These are phyloP conservation scores for Macrobrachium nipponense DNA, from an alignment of 1,140 invertebrate genomes.

Conservation along the genomic window DNA sequence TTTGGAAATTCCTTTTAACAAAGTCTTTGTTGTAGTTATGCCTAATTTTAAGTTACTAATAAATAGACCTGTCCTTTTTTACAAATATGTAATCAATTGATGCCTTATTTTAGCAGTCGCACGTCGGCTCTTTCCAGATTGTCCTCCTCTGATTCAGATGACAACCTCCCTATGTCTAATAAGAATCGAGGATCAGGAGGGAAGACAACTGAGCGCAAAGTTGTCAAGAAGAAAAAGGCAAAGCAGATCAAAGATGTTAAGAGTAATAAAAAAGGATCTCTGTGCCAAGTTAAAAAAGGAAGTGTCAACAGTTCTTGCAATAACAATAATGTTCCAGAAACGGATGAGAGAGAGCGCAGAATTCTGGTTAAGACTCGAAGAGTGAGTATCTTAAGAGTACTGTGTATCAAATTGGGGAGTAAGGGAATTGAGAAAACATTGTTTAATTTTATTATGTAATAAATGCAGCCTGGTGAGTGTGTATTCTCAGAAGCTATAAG, in stretches of 20 bases:
- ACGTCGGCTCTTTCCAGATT: conserved; percentile 31
- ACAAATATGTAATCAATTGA: not conserved
- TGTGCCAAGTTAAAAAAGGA: not conserved
- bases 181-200: conserved; percentile 29
- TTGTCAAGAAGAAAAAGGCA: conserved; percentile 62
- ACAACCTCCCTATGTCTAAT: conserved; percentile 40
- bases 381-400: conserved; percentile 22
- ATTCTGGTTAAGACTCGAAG: conserved; percentile 55
- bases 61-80: no score
- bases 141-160: conserved; percentile 63
- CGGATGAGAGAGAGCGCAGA: conserved; percentile 53
- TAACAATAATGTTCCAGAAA: conserved; percentile 25
- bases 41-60: no score
- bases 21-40: no score
- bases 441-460: no score
- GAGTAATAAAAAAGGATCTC: conserved; percentile 38
- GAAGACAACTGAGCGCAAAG: conserved; percentile 49
- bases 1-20: no score
- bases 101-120: not conserved
- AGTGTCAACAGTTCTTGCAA: conserved; percentile 25
- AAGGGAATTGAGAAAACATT: no score
- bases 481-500: no score
- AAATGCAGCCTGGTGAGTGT: no score
- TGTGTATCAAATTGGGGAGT: conserved; percentile 3
- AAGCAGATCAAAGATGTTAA: conserved; percentile 61